Evolutionary conservation across 35 echinoderm and acorn worm genomes (phyloP).

Genomic region (Apostichopus japonicus): DNA sequence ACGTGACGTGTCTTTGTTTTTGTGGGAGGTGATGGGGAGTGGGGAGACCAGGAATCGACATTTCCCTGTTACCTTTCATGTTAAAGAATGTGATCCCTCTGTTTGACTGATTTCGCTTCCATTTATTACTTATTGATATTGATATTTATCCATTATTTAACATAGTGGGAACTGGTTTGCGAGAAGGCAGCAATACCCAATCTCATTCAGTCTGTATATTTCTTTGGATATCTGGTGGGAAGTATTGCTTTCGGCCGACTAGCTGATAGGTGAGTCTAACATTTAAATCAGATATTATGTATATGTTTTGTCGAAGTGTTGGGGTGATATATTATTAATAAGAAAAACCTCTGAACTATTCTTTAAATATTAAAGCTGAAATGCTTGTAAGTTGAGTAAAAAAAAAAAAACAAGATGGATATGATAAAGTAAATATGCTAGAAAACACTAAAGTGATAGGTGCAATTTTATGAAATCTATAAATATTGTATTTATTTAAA

Average conservation of each 20-base stretch:
- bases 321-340: not conserved
- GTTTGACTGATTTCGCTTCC: too few species aligned
- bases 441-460: not conserved
- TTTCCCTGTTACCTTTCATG: too few species aligned
- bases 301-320: not conserved
- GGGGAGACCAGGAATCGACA: too few species aligned
- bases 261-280: not conserved
- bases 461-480: not conserved
- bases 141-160: not conserved
- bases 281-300: not conserved
- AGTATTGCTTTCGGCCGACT: slow-evolving; percentile 6
- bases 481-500: too few species aligned
- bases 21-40: too few species aligned
- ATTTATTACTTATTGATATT: too few species aligned
- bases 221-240: not conserved
- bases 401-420: not conserved
- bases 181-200: not conserved
- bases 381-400: too few species aligned
- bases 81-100: too few species aligned
- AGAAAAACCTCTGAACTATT: not conserved
- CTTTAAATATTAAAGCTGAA: too few species aligned
- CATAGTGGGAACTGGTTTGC: slow-evolving; percentile 21
- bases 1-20: too few species aligned
- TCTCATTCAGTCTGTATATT: not conserved
- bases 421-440: not conserved